Evolutionary conservation across 2,888 invertebrate species (phyloP), one percentile per base, ranked within the genome.

Genomic region (Ecdyonurus torrentis): DNA sequence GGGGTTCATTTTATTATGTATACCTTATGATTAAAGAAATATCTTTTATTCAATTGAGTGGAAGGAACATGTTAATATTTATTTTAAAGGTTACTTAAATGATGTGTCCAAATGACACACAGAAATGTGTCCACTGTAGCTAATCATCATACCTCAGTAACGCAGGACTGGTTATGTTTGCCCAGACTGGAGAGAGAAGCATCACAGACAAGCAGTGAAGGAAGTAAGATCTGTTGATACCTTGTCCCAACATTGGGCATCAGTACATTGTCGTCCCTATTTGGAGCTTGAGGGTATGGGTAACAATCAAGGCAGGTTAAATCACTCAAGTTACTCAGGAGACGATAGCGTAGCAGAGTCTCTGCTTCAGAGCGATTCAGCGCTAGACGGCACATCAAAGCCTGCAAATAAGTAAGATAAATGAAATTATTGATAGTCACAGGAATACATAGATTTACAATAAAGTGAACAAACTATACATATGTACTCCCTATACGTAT

Each of bases 151-250:
- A 73, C 84, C 78, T 92, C 91, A 7, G 84, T 77, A 18, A 88
- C 83, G 60, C 89, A 89, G 62, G 89, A 87, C 74, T 86, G 85
- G 77, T 94, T 93, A 69, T 88, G 85, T 0, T 86, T 80, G 25
- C 93, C 92, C 60, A 94, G 79, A 0, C 91, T 86, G 0, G 89
- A 89, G 23, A 94, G 79, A 59, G 94, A 75, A 15, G 89, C 85
- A 71, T 90, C 85, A 72, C 91, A 91, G 19, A 95, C 77, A 66
- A 86, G 82, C 65, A 94, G 75, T 22, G 89, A 87, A 0, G 94
- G 91, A 62, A 90, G 79, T 66, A 93, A 79, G 60, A 94, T 84
- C 72, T 91, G 89, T 58, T 91, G 83, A 75, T 91, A 94, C 59
- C 91, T 81, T 62, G 80, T 79, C 63, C 84, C 81, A 1, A 83